Base-by-base conservation (phyloP, 2,888 invertebrate species). In the Nysson spinosus region DNA sequence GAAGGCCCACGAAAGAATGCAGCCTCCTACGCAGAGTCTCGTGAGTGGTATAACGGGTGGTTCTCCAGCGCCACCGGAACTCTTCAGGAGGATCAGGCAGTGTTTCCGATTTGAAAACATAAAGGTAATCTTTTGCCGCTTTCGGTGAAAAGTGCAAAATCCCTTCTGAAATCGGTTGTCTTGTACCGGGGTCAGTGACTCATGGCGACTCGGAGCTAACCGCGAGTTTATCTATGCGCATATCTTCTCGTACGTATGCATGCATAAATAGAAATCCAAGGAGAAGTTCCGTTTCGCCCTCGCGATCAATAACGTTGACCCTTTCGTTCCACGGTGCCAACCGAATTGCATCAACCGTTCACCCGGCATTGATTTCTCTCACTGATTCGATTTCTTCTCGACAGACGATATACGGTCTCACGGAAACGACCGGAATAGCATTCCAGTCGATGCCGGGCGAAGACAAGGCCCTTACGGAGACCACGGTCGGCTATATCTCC, bases 11-110 rank as follows among this genome's bases (percentile, higher is more conserved):
- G 86, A 87, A 22, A 84, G 88, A 58, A 68, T 89, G 5, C 85
- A 89, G 7, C 78, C 88, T 11, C 87, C 89, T 1, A 86, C 91
- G 19, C 88, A 89, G 43, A 86, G 84, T 0, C 77, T 89, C 1
- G 87, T 89, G 68, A 84, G 89, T 35, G 94, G 93, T 0, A 83
- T 93, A 1, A 91, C 91, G 26, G 95, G 94, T 0, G 96, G 95
- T 3, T 90, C 96, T 0, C 89, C 92, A 0, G 93, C 93, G 66
- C 91, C 95, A 0, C 90, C 91, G 0, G 87, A 90, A 56, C 85
- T 93, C 1, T 90, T 91, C 44, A 86, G 84, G 51, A 88, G 90
- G 63, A 89, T 92, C 54, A 84, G 87, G 44, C 61, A 88, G 2
- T 58, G 85, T 22, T 82, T 92, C 3, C 85, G 88, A 1, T 83